Percentiles rank a stretch among this genome's conserved stretches.
These are phyloP conservation scores for Mnemiopsis leidyi DNA, from an alignment of 37 sponge, comb jelly and placozoan species.

Conservation along the genomic window DNA sequence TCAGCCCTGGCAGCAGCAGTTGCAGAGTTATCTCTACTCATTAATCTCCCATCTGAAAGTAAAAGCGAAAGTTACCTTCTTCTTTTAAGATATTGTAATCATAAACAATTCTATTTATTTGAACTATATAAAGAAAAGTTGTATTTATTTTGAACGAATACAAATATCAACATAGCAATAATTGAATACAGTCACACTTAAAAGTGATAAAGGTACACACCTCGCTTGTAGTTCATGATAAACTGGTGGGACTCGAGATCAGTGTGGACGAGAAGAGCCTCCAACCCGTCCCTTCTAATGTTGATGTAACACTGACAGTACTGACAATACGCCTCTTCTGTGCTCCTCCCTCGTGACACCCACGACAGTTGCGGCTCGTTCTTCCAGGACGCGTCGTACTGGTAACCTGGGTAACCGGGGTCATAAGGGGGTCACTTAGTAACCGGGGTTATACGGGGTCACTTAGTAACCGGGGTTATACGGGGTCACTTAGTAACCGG, in stretches of 20 bases:
- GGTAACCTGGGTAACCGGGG: neutral
- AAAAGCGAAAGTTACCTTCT: no score
- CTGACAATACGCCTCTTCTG: neutral
- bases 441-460: no score
- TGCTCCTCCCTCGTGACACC: conserved; percentile 11
- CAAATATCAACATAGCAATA: no score
- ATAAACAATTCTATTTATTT: no score
- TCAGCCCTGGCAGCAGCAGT: neutral
- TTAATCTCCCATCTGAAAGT: neutral
- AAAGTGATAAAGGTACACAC: neutral
- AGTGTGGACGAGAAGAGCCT: conserved; percentile 25
- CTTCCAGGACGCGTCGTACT: neutral
- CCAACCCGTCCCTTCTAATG: conserved; percentile 15
- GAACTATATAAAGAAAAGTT: no score
- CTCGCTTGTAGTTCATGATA: conserved; percentile 9
- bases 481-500: no score
- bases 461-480: no score
- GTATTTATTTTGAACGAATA: no score
- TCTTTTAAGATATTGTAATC: no score
- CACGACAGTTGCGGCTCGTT: neutral
- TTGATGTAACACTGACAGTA: conserved; percentile 34
- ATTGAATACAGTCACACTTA: no score
- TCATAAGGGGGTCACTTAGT: no score
- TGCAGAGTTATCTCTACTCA: neutral
- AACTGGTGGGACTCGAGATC: conserved; percentile 22